phyloP scores from a whole-genome alignment of 2,888 invertebrate species.

The Macrosiphum euphorbiae region DNA sequence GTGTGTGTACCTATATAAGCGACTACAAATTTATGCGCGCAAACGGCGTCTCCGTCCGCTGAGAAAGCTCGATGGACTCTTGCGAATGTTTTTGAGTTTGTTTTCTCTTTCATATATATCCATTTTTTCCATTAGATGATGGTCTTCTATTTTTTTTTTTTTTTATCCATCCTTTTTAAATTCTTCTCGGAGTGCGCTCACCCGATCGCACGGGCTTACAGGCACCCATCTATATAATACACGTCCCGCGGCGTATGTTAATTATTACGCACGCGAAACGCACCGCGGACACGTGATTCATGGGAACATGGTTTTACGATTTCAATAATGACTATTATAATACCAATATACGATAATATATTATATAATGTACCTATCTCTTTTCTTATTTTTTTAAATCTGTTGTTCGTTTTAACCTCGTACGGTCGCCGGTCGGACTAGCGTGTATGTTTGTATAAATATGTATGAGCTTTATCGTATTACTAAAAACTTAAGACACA shows the following conservation, averaged over 20 bases:
- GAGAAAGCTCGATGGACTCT: neutral
- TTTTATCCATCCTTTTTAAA: neutral
- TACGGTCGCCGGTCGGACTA: neutral
- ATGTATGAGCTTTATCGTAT: neutral
- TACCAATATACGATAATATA: neutral
- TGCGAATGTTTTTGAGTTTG: neutral
- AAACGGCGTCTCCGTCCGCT: neutral
- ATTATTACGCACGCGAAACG: neutral
- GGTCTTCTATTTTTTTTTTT: neutral
- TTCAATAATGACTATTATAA: neutral
- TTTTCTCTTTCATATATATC: conserved; percentile 1
- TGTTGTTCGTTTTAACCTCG: neutral
- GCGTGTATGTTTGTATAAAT: neutral
- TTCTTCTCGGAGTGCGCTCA: neutral
- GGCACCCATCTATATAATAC: neutral
- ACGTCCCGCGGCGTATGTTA: neutral
- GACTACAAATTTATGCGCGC: conserved; percentile 8
- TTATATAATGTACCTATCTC: neutral
- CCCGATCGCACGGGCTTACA: neutral
- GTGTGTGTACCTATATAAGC: neutral
- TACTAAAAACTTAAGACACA: neutral
- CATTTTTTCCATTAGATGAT: conserved; percentile 17
- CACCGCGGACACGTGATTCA: neutral
- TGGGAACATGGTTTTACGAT: neutral
- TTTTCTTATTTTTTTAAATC: neutral